Evolutionary conservation across 2,113 vertebrate species (phyloP).

Genomic region (Meriones unguiculatus): DNA sequence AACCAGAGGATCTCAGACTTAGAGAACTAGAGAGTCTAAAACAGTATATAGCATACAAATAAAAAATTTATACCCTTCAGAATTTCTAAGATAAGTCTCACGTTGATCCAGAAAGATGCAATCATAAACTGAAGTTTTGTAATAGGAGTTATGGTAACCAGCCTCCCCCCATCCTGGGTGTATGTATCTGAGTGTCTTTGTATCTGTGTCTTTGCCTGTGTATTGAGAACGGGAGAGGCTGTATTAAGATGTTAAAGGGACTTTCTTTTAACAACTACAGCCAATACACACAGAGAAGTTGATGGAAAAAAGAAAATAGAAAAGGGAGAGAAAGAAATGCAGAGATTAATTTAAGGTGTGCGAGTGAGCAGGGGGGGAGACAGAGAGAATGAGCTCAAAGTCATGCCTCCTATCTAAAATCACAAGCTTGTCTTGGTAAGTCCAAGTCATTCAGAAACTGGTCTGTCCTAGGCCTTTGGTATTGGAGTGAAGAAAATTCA

Average conservation of each 20-base stretch:
- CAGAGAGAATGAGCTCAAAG: neutral
- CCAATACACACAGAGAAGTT: neutral
- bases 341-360: neutral
- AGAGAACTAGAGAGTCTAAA: neutral
- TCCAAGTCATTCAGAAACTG: neutral
- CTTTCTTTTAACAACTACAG: neutral
- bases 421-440: neutral
- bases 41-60: neutral
- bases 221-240: neutral
- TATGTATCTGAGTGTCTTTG: neutral
- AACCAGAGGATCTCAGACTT: neutral
- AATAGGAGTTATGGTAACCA: neutral
- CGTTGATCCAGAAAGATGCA: neutral
- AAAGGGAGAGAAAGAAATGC: neutral
- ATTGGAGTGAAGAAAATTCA: conserved; percentile 25
- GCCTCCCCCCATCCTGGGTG: too few species aligned
- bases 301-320: neutral
- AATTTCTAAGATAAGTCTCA: neutral
- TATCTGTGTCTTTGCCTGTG: neutral
- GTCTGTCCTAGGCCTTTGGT: neutral
- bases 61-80: neutral
- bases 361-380: neutral
- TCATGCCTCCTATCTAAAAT: neutral
- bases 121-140: neutral
- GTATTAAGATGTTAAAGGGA: neutral